A percentile compares a stretch with the other conserved stretches of the same genome.
Evolutionary conservation across 1,140 invertebrate genomes (phyloP).

Genomic region (Lepidurus arcticus): DNA sequence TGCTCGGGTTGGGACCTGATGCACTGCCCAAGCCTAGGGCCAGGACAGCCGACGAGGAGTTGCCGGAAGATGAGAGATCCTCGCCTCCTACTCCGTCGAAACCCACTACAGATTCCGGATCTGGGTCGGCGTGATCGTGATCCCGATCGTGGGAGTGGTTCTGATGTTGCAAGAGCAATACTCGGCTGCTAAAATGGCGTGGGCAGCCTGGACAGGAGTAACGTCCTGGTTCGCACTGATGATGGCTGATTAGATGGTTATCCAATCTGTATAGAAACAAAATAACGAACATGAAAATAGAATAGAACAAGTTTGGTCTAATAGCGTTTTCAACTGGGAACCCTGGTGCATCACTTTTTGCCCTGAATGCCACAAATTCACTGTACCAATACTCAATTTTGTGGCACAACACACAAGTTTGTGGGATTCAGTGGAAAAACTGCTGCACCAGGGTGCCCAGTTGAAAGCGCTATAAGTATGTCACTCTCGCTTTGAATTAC

Average conservation of each 20-base stretch:
- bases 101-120: constrained; percentile 50
- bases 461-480: no score
- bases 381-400: no score
- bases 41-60: constrained; percentile 20
- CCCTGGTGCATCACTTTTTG: no score
- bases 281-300: neutral
- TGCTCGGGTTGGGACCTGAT: neutral
- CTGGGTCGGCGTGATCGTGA: neutral
- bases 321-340: no score
- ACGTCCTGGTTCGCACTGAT: constrained; percentile 67
- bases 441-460: no score
- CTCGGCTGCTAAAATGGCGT: constrained; percentile 71
- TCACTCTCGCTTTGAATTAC: neutral
- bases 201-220: constrained; percentile 79
- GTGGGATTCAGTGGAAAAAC: no score
- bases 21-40: constrained; percentile 12
- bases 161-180: constrained; percentile 73
- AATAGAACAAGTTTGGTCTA: neutral
- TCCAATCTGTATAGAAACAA: constrained; percentile 59
- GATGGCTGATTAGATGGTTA: constrained; percentile 66
- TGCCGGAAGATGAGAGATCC: constrained; percentile 30
- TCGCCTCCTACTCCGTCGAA: constrained; percentile 50
- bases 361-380: no score
- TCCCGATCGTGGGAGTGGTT: constrained; percentile 61
- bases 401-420: no score